These are phyloP conservation scores for Leptodactylus fuscus DNA, from an alignment of 2,113 vertebrate species.

Conservation along the genomic window DNA sequence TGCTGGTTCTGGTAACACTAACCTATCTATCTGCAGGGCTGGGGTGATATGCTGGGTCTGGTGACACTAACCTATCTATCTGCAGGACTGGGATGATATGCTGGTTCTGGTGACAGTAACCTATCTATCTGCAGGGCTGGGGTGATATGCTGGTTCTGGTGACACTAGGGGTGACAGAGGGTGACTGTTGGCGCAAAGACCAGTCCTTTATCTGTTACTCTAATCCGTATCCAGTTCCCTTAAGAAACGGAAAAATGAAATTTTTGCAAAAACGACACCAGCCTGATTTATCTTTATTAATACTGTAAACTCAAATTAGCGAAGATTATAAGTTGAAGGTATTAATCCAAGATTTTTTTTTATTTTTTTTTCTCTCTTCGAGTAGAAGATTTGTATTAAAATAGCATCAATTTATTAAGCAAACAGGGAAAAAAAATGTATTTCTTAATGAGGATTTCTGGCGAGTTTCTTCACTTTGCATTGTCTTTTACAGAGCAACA, in stretches of 20 bases:
- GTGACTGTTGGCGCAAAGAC: too few relatives aligned
- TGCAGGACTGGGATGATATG: too few relatives aligned
- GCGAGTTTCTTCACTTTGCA: conserved; percentile 11
- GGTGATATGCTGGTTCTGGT: too few relatives aligned
- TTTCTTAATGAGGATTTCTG: conserved; percentile 39
- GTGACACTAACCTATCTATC: too few relatives aligned
- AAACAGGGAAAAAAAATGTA: background rate
- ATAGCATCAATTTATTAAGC: conserved; percentile 4
- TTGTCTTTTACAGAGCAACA: conserved; percentile 40
- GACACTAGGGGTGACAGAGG: too few relatives aligned
- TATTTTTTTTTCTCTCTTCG: background rate
- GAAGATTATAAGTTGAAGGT: background rate
- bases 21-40: too few relatives aligned
- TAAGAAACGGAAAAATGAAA: background rate
- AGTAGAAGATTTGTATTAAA: background rate
- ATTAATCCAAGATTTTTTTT: conserved; percentile 31
- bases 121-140: too few relatives aligned
- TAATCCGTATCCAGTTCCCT: too few relatives aligned
- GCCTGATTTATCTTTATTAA: background rate
- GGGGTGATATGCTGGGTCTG: too few relatives aligned
- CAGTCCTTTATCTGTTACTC: too few relatives aligned
- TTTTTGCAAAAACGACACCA: background rate
- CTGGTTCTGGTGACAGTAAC: too few relatives aligned
- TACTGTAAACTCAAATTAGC: background rate
- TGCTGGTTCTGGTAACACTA: too few relatives aligned